Conservation (phyloP, 1,140 invertebrate genomes). For the Thaumatotibia leucotreta region DNA sequence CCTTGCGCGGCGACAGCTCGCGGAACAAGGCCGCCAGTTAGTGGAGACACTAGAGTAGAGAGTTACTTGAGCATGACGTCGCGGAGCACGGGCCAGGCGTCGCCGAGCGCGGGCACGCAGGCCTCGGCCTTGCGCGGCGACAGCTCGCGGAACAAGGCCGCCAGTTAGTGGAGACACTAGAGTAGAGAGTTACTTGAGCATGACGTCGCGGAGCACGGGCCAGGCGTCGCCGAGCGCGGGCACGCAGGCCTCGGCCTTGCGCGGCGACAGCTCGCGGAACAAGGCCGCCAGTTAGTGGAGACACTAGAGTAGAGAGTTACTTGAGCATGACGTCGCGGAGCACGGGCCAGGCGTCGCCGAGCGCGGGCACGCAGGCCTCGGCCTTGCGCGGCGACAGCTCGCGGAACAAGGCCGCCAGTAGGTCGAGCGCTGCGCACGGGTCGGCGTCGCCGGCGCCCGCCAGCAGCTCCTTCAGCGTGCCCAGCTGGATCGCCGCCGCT, state of each 20-base stretch:
- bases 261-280: conserved; percentile 85
- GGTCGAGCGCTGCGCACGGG: conserved; percentile 88
- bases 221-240: conserved; percentile 89
- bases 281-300: conserved; percentile 94
- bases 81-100: too few relatives aligned
- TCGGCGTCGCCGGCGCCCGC: conserved; percentile 87
- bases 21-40: too few relatives aligned
- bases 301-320: conserved; percentile 29
- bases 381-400: conserved; percentile 77
- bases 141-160: too few relatives aligned
- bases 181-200: conserved; percentile 76
- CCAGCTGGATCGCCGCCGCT: conserved; percentile 87
- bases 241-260: conserved; percentile 78
- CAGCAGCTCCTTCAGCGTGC: conserved; percentile 80
- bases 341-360: conserved; percentile 92
- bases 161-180: too few relatives aligned
- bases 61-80: too few relatives aligned
- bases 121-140: too few relatives aligned
- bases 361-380: conserved; percentile 83
- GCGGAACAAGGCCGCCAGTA: conserved; percentile 92
- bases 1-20: too few relatives aligned
- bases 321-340: conserved; percentile 84
- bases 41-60: too few relatives aligned
- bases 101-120: too few relatives aligned
- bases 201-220: conserved; percentile 88